Base-by-base conservation (phyloP, 2,113 vertebrate species). In the Phaethon lepturus region DNA sequence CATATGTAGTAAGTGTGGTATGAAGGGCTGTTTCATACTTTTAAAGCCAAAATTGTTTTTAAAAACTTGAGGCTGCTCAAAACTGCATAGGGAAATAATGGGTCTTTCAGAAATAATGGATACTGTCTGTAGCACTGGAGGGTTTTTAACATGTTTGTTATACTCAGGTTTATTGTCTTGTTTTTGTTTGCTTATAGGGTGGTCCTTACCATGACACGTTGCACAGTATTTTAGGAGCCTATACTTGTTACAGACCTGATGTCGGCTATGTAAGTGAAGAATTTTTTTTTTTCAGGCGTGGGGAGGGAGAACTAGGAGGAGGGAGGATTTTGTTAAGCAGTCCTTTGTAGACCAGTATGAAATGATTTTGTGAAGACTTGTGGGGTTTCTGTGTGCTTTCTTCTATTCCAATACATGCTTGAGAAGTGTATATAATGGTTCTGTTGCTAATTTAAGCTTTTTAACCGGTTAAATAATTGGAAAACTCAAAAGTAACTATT, bases 171-270 rank as follows among this genome's bases (percentile, higher is more conserved):
- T 52, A 19, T 92, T 91, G 53, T 93, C 85, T 85, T 74, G 9
- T 67, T 95, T 80, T 68, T 95, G 23, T 96, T 93, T 64, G 40
- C 73, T 97, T 98, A 8, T 24, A 99, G 99, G 99, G 99, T 28
- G 99, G 99, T 66, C 99, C 99, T 16, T 99, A 99, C 88, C 98
- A 99, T 64, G 99, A 99, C 79, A 98, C 97, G 8, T 94, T 99
- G 98, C 99, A 99, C 98, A 99, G 99, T 98, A 98, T 99, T 98
- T 97, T 99, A 95, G 99, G 99, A 97, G 99, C 99, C 11, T 99
- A 99, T 93, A 99, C 99, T 40, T 99, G 99, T 97, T 99, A 99
- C 98, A 98, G 99, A 95, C 99, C 99, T 55, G 99, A 99, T 56
- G 99, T 99, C 68, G 99, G 99, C 94, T 99, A 99, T 52, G 99